Base-by-base conservation (phyloP, 2,888 invertebrate species). In the Ctenicera cuprea region DNA sequence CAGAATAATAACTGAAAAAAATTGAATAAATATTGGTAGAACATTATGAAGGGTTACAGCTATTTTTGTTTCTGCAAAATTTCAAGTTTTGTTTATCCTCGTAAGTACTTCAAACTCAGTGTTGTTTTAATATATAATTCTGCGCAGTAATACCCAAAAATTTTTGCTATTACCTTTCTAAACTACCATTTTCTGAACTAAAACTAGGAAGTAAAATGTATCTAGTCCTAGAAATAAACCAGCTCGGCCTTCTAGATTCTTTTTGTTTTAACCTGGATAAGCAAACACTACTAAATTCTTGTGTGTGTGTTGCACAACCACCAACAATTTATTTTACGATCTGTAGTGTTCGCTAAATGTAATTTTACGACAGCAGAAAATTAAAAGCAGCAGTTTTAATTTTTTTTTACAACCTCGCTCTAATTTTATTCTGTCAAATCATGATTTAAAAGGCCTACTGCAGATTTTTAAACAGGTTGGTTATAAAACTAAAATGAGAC, bases 391-490 rank as follows among this genome's bases (percentile, higher is more conserved):
- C 45, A 8, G 12, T 45, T 18, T 8, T 14, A 45, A 45, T 45
- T 18, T 45, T 45, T 12, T 18, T 45, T 45, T 45, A 33, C 18
- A 45, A 7, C 45, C 3, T 4, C 14, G 52, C 12, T 52, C 26
- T 14, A 30, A 52, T 52, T 52, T 52, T 14, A 5, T 52, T 26
- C 52, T 30, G 52, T 14, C 52, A 14, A n/a, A 52, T 26, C 8
- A 26, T 52, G 52, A 52, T 52, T 52, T 52, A 52, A 30, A 52
- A 18, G 52, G n/a, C 52, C 45, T 16, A 43, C 41, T 43, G 41
- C 4, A 43, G 12, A 43, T 43, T 43, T 43, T 43, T 5, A 14
- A 43, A 43, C 41, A 43, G 41, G 41, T 43, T 43, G n/a, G 18
- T 45, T 45, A 18, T 43, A 45, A 45, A 45, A 45, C 8, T 9